Base-by-base conservation (phyloP, 1,140 invertebrate species). In the Anagrus nilaparvatae region DNA sequence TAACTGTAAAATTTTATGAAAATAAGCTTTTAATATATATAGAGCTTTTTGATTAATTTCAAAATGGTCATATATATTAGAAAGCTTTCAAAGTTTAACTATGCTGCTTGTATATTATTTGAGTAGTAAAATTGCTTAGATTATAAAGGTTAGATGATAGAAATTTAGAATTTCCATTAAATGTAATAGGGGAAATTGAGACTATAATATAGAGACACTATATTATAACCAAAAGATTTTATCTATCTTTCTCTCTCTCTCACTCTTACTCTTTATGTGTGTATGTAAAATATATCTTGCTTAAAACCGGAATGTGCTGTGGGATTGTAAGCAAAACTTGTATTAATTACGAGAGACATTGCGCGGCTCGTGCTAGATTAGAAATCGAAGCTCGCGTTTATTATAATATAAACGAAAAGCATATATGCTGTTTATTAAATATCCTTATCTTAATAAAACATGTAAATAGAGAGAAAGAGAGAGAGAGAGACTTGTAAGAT, bases 301-400 rank as follows among this genome's bases (percentile, higher is more conserved):
- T 59, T 59, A 63, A 65, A 67, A 67, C 62, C 63, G 59, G 62
- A 66, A 67, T 67, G 52, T 55, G 49, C 48, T 49, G 45, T 47
- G 49, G 63, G 54, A 65, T 63, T 64, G 61, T 60, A 65, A n/a
- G n/a, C n/a, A n/a, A n/a, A n/a, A 66, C 58, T 67, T 64, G 65
- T 67, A 66, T 67, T 67, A 67, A 67, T 67, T 67, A 67, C 60
- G 58, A 48, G 49, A 57, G 61, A 67, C 63, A 64, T 67, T 56
- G 62, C 49, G 49, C 58, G 49, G 53, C 52, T 40, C 53, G 51
- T 32, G 47, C 37, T 47, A 66, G 65, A 67, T 67, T 65, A 63
- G 63, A 65, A 66, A 68, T 68, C 65, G 58, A 65, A 62, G 54
- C 55, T 24, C 28, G 42, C n/a, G n/a, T n/a, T n/a, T n/a, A n/a